A percentile compares a stretch with the other conserved stretches of the same genome.
Evolutionary conservation across 2,113 vertebrate species (phyloP).

Genomic region (Noctilio leporinus): DNA sequence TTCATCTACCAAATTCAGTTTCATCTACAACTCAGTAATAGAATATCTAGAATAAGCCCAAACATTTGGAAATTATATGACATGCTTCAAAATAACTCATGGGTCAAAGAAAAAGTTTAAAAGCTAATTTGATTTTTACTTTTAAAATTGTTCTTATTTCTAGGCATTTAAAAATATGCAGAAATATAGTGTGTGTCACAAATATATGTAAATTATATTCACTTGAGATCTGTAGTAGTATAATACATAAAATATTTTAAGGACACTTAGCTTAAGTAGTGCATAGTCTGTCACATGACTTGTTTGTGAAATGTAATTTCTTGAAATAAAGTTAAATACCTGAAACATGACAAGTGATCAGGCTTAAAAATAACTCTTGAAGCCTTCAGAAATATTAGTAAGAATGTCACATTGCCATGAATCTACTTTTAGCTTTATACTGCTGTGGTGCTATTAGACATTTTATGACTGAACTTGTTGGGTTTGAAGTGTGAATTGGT

Average conservation of each 20-base stretch:
- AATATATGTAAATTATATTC: neutral
- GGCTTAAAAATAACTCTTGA: neutral
- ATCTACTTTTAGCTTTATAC: neutral
- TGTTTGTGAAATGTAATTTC: neutral
- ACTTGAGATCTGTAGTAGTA: neutral
- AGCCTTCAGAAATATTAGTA: neutral
- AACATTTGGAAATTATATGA: neutral
- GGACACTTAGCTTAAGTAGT: neutral
- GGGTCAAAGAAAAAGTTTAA: neutral
- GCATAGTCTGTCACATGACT: neutral
- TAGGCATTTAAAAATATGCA: neutral
- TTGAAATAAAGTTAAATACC: slow-evolving; percentile 23
- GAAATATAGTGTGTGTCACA: neutral
- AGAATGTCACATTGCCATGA: neutral
- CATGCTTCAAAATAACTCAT: neutral
- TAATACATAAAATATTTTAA: neutral
- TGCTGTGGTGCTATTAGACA: neutral
- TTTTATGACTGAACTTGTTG: neutral
- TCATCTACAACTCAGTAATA: neutral
- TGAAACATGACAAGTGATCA: neutral
- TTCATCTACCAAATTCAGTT: neutral
- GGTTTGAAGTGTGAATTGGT: neutral
- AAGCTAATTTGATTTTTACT: neutral
- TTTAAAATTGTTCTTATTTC: neutral
- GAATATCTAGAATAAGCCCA: neutral